Conservation (phyloP, 1,140 invertebrate species). For the Plodia interpunctella region DNA sequence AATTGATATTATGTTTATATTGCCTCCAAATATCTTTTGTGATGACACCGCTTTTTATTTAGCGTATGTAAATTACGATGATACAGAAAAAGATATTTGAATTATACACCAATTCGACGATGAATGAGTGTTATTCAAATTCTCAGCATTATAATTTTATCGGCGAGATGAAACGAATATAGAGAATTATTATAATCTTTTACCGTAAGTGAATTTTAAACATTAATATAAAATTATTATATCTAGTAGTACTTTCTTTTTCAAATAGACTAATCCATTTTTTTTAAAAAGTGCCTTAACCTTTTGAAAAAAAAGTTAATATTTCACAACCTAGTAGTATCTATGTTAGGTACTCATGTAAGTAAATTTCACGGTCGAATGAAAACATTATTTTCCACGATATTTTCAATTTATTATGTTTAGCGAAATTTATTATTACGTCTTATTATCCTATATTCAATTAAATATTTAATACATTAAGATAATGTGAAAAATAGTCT, state of each 20-base stretch:
- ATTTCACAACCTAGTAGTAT: too few relatives aligned
- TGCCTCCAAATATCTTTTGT: constrained; percentile 76
- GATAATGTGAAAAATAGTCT: too few relatives aligned
- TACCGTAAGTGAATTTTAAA: constrained; percentile 23
- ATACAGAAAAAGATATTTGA: constrained; percentile 72
- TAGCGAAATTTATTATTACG: too few relatives aligned
- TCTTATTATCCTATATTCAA: too few relatives aligned
- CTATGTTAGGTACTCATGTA: too few relatives aligned
- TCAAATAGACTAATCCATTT: background rate
- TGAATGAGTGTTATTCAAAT: constrained; percentile 63
- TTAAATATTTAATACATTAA: too few relatives aligned
- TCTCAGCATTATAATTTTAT: constrained; percentile 45
- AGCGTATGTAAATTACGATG: constrained; percentile 72
- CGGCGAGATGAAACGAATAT: constrained; percentile 36
- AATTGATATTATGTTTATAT: constrained; percentile 78
- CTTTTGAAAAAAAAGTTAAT: too few relatives aligned
- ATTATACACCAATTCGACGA: constrained; percentile 66
- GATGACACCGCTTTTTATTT: constrained; percentile 77
- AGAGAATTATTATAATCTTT: constrained; percentile 25
- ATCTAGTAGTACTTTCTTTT: background rate
- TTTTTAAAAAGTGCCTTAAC: too few relatives aligned
- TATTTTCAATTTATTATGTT: too few relatives aligned
- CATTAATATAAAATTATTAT: background rate
- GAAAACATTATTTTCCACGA: too few relatives aligned
- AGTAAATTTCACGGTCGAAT: too few relatives aligned